Evolutionary conservation across 2,113 vertebrate genomes (phyloP), one percentile per base, ranked within the genome.

Genomic region (Prochilodus magdalenae): DNA sequence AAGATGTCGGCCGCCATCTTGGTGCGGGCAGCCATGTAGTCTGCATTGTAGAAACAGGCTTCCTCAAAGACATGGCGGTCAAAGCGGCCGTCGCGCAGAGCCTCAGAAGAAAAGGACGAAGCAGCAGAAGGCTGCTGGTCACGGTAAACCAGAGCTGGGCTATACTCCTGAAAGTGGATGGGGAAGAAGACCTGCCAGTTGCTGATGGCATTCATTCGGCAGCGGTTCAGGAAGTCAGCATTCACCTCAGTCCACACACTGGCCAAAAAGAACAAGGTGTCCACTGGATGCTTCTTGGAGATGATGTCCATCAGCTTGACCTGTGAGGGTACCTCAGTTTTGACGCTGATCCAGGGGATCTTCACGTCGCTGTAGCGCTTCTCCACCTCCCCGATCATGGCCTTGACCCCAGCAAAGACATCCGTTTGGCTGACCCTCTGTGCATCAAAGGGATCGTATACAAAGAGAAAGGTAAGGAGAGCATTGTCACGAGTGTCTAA

Each of bases 171-270:
- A 89, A 99, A 99, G 65, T 99, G 97, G 80, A 99, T 90, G 0
- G 98, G 98, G 79, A 98, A 99, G 83, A 99, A 99, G 62, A 97
- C 97, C 88, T 99, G 98, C 98, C 98, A 99, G 79, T 94, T 97
- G 65, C 95, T 96, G 90, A 99, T 99, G 75, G 97, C 94, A 0
- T 99, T 98, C 97, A 99, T 99, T 29, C 97, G 93, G 90, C 98
- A 99, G 79, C 96, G 96, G 86, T 98, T 98, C 81, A 98, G 93
- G 79, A 97, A 98, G 84, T 99, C 97, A 0, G 92, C 90, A 5
- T 94, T 97, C 40, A 98, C 93, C 89, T 98, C 95, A 0, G 97
- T 98, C 96, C 96, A 96, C 73, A 96, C 96, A 0, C 95, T 95
- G 76, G 95, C 92, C 67, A 98, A 89, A 86, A 98, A 98, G 84